A percentile compares a stretch with the other conserved stretches of the same genome.
Conservation (phyloP, 2,888 invertebrate genomes). For the Cephus pygmeus region DNA sequence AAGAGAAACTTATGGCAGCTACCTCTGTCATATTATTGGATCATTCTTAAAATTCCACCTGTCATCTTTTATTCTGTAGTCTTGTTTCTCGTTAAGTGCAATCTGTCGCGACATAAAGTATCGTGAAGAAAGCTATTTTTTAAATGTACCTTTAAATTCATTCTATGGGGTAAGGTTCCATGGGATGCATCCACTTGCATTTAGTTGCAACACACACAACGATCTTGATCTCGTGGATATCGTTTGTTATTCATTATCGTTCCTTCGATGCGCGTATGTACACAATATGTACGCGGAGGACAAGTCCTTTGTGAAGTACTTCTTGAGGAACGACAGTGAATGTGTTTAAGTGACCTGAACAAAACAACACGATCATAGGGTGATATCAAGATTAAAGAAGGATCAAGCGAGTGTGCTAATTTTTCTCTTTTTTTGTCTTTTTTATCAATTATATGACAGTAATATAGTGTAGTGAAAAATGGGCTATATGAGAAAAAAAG, state of each 20-base stretch:
- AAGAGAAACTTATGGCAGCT: background rate
- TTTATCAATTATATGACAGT: background rate
- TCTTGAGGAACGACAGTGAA: slow-evolving; percentile 65
- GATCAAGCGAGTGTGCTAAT: slow-evolving; percentile 28
- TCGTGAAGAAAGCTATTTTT: slow-evolving; percentile 36
- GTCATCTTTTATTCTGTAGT: background rate
- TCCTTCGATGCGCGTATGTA: slow-evolving; percentile 56
- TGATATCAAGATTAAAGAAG: slow-evolving; percentile 39
- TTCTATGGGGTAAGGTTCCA: slow-evolving; percentile 63
- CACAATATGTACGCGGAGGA: slow-evolving; percentile 42
- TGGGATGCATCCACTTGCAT: slow-evolving; percentile 66
- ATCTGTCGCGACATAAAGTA: slow-evolving; percentile 4
- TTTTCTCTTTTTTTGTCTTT: background rate
- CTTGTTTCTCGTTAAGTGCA: background rate
- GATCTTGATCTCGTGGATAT: slow-evolving; percentile 67
- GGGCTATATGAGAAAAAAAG: background rate
- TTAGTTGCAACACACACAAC: slow-evolving; percentile 67
- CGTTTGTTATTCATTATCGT: slow-evolving; percentile 65
- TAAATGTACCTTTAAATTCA: slow-evolving; percentile 63
- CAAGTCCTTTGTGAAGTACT: slow-evolving; percentile 62
- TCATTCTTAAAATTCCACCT: background rate
- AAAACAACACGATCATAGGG: slow-evolving; percentile 64
- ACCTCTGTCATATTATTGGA: background rate
- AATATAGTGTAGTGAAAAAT: background rate
- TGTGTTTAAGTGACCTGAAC: slow-evolving; percentile 67